Percentiles rank a stretch among this genome's conserved stretches.
These are phyloP conservation scores for Hydropotes inermis DNA, from an alignment of 2,113 vertebrate species.

Conservation along the genomic window DNA sequence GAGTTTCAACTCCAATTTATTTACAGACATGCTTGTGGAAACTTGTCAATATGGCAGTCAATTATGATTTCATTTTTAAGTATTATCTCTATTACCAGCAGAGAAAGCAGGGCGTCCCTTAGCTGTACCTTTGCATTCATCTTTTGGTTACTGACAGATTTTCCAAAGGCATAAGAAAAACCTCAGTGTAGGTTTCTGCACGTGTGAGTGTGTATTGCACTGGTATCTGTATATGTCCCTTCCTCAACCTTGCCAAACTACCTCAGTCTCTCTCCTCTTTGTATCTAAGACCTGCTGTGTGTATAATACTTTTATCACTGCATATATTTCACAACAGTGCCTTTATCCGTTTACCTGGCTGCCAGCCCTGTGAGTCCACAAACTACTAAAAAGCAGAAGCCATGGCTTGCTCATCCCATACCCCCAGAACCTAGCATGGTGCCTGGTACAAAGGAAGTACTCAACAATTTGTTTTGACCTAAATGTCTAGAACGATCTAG, in stretches of 20 bases:
- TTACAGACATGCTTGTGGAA: slow-evolving; percentile 13
- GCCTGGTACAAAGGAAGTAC: slow-evolving; percentile 11
- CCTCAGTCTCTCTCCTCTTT: neutral
- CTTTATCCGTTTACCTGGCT: neutral
- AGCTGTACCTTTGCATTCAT: neutral
- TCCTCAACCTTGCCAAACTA: neutral
- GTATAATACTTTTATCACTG: neutral
- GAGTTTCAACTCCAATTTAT: slow-evolving; percentile 17
- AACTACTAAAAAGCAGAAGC: slow-evolving; percentile 24
- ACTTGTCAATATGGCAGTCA: slow-evolving; percentile 1
- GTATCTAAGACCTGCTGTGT: neutral
- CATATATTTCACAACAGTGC: neutral
- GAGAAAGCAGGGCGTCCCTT: neutral
- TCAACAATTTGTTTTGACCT: slow-evolving; percentile 41
- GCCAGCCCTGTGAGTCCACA: neutral
- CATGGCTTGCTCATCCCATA: neutral
- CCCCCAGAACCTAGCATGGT: slow-evolving; percentile 19
- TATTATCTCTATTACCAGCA: slow-evolving; percentile 8
- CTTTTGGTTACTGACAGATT: neutral
- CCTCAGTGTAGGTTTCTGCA: neutral
- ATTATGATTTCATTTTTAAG: slow-evolving; percentile 40
- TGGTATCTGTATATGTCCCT: neutral
- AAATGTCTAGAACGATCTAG: neutral
- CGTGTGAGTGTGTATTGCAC: neutral
- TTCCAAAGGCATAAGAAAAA: neutral